phyloP scores from a whole-genome alignment of 2,888 invertebrate species.

The Drosophila longiperda region DNA sequence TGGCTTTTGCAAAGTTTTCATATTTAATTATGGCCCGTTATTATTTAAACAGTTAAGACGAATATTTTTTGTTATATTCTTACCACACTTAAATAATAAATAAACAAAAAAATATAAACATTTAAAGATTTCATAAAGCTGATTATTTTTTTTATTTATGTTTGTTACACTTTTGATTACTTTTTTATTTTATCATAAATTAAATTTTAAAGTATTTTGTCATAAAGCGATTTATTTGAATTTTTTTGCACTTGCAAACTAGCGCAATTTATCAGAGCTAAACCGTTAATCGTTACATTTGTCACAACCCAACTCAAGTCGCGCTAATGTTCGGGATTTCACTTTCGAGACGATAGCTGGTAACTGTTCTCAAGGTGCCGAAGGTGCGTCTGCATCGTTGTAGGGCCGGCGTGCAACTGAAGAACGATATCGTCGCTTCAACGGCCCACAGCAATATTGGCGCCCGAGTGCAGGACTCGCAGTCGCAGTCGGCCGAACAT shows the following conservation, averaged over 20 bases:
- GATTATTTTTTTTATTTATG: neutral
- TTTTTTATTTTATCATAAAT: neutral
- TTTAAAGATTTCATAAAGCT: neutral
- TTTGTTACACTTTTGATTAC: neutral
- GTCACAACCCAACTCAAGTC: slow-evolving; percentile 17
- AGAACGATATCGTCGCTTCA: slow-evolving; percentile 10
- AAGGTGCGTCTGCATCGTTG: slow-evolving; percentile 65
- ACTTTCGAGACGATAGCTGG: slow-evolving; percentile 18
- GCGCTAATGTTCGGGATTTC: slow-evolving; percentile 23
- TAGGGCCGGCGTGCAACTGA: slow-evolving; percentile 79
- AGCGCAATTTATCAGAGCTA: slow-evolving; percentile 3
- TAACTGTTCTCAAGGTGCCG: slow-evolving; percentile 35
- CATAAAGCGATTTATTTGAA: neutral
- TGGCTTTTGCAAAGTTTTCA: neutral
- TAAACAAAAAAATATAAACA: neutral
- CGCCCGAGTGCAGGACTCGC: slow-evolving; percentile 15
- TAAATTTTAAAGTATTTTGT: neutral
- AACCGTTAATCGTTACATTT: slow-evolving; percentile 30
- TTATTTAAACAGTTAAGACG: neutral
- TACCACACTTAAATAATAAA: neutral
- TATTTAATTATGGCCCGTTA: neutral
- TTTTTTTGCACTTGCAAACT: slow-evolving; percentile 9
- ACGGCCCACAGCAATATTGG: slow-evolving; percentile 8
- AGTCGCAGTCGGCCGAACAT: slow-evolving; percentile 4
- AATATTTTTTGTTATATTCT: neutral